Conservation (phyloP, 92 coral and sea anemone genomes). For the Epizoanthus illoricatus region DNA sequence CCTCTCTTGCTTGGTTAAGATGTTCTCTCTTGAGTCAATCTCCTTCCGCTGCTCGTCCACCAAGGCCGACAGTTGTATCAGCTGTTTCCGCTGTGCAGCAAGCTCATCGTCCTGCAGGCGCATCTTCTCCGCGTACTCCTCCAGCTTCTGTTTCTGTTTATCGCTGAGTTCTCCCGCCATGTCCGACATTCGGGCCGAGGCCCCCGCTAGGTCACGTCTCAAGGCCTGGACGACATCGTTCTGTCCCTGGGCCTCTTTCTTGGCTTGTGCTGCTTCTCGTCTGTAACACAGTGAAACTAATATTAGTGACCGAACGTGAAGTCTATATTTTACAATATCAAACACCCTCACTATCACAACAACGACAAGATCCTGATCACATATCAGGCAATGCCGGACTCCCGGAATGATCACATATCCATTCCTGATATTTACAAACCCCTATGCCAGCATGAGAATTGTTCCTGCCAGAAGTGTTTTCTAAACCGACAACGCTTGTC, state of each 20-base stretch:
- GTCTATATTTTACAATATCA: background rate
- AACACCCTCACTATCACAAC: background rate
- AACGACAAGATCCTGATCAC: too few species aligned
- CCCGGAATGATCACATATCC: too few species aligned
- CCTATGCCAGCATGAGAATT: too few species aligned
- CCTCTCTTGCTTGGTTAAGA: conserved; percentile 63
- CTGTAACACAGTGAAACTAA: conserved; percentile 21
- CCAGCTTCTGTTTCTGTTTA: conserved; percentile 88
- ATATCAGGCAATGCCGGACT: too few species aligned
- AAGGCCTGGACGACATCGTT: conserved; percentile 87
- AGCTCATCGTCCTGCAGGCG: conserved; percentile 81
- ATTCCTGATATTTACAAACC: too few species aligned
- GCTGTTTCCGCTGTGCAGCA: conserved; percentile 80
- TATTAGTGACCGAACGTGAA: background rate
- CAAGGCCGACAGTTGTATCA: conserved; percentile 67
- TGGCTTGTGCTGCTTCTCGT: conserved; percentile 90
- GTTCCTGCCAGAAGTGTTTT: too few species aligned
- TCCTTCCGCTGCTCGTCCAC: conserved; percentile 90
- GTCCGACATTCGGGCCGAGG: conserved; percentile 97
- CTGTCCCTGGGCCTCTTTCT: conserved; percentile 83
- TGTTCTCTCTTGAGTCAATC: conserved; percentile 70
- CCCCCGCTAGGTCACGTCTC: conserved; percentile 93
- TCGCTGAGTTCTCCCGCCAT: conserved; percentile 95
- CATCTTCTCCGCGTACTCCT: conserved; percentile 83
- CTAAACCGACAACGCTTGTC: too few species aligned